Evolutionary conservation across 2,797 vertebrate species (phyloP), one percentile per base, ranked within the genome.

Genomic region (Coccyzus lansbergi): DNA sequence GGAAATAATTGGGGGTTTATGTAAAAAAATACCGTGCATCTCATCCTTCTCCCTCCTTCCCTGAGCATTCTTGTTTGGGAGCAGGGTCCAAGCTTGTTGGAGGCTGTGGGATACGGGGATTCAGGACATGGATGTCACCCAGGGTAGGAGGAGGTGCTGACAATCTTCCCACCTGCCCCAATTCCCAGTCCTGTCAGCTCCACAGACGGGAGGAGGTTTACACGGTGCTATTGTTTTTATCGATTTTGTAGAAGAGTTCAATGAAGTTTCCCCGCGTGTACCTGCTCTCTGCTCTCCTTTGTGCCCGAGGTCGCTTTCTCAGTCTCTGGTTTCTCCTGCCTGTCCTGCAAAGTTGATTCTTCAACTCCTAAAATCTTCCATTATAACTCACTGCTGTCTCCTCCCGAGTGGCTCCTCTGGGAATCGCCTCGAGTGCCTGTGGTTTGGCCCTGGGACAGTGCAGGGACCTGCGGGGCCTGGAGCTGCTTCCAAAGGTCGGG

Each of bases 181-280:
- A 80, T 89, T 92, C 91, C 79, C 78, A 33, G 90, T 95, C 91
- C 81, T 89, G 91, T 90, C 81, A 92, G 95, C 94, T 91, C 92
- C 93, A 75, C 87, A 77, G 82, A 85, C 81, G 95, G 88, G 92
- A 87, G 75, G 80, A 80, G 58, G 94, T 91, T 95, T 93, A 93
- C 93, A 76, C 89, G 94, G 90, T 91, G 95, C 55, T 94, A 25
- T 55, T 82, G 68, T 72, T 91, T 91, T 67, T 93, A 92, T 87
- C 88, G 63, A 92, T 94, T 94, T 89, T 95, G 93, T 96, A 94
- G 93, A 78, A 64, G 31, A 93, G 91, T 92, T 92, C 71, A 64
- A 95, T 94, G 95, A 94, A 95, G 94, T 96, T 96, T 86, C 94
- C 84, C 12, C 93, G 94, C 92, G 87, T 81, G 24, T 91, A 71